Base-by-base conservation (phyloP, 2,113 vertebrate genomes). In the Apodemus sylvaticus region DNA sequence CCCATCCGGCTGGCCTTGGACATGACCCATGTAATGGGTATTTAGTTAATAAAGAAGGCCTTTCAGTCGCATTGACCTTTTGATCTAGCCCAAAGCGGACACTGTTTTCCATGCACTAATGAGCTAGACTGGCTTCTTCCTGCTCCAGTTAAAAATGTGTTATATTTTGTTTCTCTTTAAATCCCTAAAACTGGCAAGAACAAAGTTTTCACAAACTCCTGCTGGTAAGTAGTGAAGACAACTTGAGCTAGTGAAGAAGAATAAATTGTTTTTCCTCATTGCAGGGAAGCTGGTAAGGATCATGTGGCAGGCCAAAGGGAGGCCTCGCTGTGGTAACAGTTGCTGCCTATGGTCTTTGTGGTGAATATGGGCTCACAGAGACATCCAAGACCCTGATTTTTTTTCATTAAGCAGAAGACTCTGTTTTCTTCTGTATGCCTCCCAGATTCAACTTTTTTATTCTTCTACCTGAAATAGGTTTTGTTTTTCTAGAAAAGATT, bases 121-220 rank as follows among this genome's bases (percentile, higher is more conserved):
- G 96, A 96, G 94, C 82, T 73, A 93, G 95, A 91, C 87, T 94
- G 88, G 92, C 82, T 91, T 96, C 90, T 98, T 92, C 92, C 90
- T 83, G 83, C 5, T 55, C 89, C 64, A 81, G 58, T 94, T 95
- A 89, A 94, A 96, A 97, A 94, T 79, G 86, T 97, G 93, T 93
- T 62, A 92, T 94, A 92, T 97, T 98, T 97, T 97, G 92, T 94
- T 97, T 98, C 97, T 97, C 94, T 96, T 97, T 96, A 97, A 96
- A 97, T 86, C 85, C 95, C 86, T 88, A 90, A 96, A 95, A 96
- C 76, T 66, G 22, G 77, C 66, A 62, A 97, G 97, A 98, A 97
- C 91, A 96, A 97, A 98, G 94, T 95, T 97, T 96, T 96, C 89
- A 94, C 91, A 97, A 95, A 96, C 81, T 96, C 97, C 98, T 76